Conservation (phyloP, 2,888 invertebrate genomes). For the Diplolepis rosae region DNA sequence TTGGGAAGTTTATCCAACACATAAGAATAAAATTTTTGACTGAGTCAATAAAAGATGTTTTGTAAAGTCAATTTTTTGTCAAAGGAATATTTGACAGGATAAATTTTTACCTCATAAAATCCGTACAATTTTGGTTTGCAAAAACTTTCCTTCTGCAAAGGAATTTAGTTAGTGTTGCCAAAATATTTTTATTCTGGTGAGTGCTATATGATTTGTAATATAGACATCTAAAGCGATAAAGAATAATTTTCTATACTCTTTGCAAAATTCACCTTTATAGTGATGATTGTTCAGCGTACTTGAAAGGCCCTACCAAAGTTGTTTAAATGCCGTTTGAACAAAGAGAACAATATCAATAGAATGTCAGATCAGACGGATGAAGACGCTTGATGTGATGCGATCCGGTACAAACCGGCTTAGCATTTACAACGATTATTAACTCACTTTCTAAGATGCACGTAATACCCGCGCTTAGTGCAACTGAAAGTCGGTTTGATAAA, state of each 20-base stretch:
- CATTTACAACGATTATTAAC: slow-evolving; percentile 17
- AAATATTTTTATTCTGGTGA: not conserved
- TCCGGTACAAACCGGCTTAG: slow-evolving; percentile 17
- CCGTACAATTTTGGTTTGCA: not conserved
- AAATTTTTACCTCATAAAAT: not conserved
- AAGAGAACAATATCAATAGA: slow-evolving; percentile 11
- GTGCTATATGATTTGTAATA: not conserved
- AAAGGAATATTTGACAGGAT: not conserved
- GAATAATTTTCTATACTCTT: not conserved
- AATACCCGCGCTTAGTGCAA: not conserved
- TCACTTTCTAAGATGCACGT: slow-evolving; percentile 25
- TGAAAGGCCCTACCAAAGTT: slow-evolving; percentile 1
- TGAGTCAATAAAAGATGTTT: not conserved
- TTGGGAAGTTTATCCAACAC: not conserved
- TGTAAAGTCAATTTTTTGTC: not conserved
- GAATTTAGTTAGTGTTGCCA: not conserved
- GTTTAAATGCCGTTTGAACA: not conserved
- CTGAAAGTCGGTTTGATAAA: not conserved
- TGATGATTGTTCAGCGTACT: slow-evolving; percentile 2
- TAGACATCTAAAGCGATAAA: not conserved
- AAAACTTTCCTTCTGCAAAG: not conserved
- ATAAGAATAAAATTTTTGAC: not conserved
- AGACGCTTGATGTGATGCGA: not conserved
- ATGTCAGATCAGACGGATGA: slow-evolving; percentile 18
- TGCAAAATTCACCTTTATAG: not conserved